Percentiles rank a stretch among this genome's conserved stretches.
Conservation (phyloP, 2,113 vertebrate species). For the Cinclus cinclus region DNA sequence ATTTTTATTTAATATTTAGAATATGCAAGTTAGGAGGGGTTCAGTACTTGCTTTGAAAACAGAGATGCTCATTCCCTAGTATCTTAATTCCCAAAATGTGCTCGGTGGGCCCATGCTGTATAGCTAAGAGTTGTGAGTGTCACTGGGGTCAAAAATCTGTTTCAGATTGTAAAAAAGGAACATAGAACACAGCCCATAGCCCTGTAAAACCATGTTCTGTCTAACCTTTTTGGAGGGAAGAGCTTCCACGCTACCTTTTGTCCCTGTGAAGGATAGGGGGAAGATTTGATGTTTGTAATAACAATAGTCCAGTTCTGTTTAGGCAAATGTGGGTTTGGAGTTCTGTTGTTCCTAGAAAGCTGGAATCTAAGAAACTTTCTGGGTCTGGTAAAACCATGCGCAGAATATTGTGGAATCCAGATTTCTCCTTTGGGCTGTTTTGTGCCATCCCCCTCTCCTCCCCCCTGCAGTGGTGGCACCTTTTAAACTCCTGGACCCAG, state of each 20-base stretch:
- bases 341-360: not conserved
- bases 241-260: not conserved
- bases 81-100: not conserved
- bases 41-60: not conserved
- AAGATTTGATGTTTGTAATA: not conserved
- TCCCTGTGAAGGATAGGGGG: not conserved
- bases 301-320: not conserved
- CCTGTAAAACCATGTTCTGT: not conserved
- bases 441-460: fast-evolving
- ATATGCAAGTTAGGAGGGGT: not conserved
- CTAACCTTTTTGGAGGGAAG: not conserved
- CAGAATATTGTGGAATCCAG: not conserved
- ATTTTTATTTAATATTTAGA: not conserved
- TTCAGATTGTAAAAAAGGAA: not conserved
- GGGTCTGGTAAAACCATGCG: not conserved
- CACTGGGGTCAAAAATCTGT: not conserved
- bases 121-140: not conserved
- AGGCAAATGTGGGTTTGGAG: not conserved
- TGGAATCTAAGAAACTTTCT: not conserved
- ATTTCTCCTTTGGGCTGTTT: not conserved
- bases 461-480: not conserved
- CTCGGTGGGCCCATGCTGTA: not conserved
- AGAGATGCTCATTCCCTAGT: not conserved
- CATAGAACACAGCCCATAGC: not conserved
- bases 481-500: not conserved